These are phyloP conservation scores for Cinclus mexicanus DNA, from an alignment of 2,113 vertebrate species.

Conservation along the genomic window DNA sequence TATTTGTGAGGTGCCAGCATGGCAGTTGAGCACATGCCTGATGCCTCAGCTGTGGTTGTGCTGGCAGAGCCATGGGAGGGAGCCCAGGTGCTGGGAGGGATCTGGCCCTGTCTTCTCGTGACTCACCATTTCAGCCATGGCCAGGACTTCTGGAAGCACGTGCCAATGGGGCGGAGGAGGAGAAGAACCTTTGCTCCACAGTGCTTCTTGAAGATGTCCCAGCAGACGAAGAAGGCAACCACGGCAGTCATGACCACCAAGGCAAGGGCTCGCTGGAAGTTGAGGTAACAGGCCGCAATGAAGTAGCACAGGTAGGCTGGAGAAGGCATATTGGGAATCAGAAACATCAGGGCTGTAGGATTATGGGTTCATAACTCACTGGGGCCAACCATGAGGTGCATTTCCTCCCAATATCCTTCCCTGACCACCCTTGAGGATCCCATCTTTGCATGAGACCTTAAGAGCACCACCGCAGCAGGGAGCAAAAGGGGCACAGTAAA, in stretches of 20 bases:
- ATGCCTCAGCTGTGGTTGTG: rapidly evolving
- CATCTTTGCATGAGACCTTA: rapidly evolving
- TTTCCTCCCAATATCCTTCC: not conserved
- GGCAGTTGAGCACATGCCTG: not conserved
- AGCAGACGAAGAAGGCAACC: slow-evolving; percentile 62
- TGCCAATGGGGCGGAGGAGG: slow-evolving; percentile 60
- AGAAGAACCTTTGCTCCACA: slow-evolving; percentile 73
- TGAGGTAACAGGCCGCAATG: slow-evolving; percentile 83
- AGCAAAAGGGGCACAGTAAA: not conserved
- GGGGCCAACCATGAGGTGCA: rapidly evolving
- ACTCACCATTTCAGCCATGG: slow-evolving; percentile 90
- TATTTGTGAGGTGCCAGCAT: not conserved
- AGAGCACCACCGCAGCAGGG: not conserved
- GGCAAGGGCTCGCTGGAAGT: slow-evolving; percentile 83
- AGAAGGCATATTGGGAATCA: not conserved
- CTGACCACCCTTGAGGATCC: not conserved
- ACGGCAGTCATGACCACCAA: slow-evolving; percentile 84
- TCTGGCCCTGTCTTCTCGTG: not conserved
- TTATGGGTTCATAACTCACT: rapidly evolving
- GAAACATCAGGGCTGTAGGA: not conserved
- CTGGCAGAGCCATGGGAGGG: not conserved
- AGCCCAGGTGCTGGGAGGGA: not conserved
- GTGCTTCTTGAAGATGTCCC: slow-evolving; percentile 75
- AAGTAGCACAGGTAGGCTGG: slow-evolving; percentile 87
- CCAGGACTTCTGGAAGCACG: slow-evolving; percentile 67